Base-by-base conservation (phyloP, 2,888 invertebrate genomes). In the Heliothis peltigera region DNA sequence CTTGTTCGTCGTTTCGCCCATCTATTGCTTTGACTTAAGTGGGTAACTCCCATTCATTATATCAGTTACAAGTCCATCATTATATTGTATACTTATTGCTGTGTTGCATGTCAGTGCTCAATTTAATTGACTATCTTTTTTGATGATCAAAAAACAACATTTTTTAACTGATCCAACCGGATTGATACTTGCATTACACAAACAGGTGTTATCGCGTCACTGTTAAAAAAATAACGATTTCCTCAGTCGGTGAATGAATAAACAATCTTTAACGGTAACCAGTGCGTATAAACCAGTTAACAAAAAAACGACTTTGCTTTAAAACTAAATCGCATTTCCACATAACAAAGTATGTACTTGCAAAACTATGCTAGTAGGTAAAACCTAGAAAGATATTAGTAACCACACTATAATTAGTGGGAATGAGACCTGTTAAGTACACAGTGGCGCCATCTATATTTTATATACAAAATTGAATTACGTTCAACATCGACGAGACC, bases 211-310 rank as follows among this genome's bases (percentile, higher is more conserved):
- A 64, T 15, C 49, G 42, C 7, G 28, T 51, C 39, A 12, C 28
- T 47, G 68, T 53, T 39, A 39, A 66, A 60, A 68, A 72, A 64
- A 69, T 53, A 47, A 48, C 71, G 57, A 61, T 76, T 77, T 64
- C 76, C 62, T 62, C 52, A 67, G 55, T 54, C 64, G 60, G 67
- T 77, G 58, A 77, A 73, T 67, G 72, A 77, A 75, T 64, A 79
- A 75, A 61, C 51, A 51, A 59, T 62, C 46, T 49, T 56, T 35
- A 39, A 28, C 21, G 63, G 58, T 60, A 84, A 87, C 57, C 76
- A 85, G 87, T 79, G 87, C 88, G 83, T 85, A 63, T 73, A 77
- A 79, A 69, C 57, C 54, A 70, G 71, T 55, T 17, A 35, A 35
- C 18, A 53, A 52, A 60, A 60, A 60, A 60, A 61, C 43, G 19